These are phyloP conservation scores for Yoshiicerus persimilis DNA, from an alignment of 1,140 invertebrate genomes.

Conservation along the genomic window DNA sequence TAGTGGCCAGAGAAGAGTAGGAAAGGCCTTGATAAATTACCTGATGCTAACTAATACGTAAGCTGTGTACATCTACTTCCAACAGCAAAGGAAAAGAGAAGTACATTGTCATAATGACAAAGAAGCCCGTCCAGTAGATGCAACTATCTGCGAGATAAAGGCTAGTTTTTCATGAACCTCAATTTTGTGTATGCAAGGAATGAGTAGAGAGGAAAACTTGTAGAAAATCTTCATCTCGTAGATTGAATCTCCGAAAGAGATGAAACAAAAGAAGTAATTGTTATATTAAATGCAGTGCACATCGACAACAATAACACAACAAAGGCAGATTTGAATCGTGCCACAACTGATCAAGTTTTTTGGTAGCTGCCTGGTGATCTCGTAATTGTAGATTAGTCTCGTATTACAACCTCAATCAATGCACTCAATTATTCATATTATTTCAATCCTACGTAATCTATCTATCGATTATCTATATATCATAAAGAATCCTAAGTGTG, in stretches of 20 bases:
- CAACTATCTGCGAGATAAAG: neutral
- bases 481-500: no score
- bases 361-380: slow-evolving; percentile 15
- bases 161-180: neutral
- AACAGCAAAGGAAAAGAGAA: neutral
- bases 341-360: neutral
- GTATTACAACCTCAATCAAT: neutral
- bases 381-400: slow-evolving; percentile 4
- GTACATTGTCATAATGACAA: neutral
- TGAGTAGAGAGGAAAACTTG: neutral
- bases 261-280: neutral
- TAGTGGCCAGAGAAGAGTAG: neutral
- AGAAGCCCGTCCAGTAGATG: neutral
- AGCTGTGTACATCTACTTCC: neutral
- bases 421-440: neutral
- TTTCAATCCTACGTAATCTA: neutral
- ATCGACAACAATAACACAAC: neutral
- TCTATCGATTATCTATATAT: no score
- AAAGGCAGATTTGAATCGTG: slow-evolving; percentile 16
- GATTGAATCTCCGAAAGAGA: neutral
- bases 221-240: neutral
- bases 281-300: neutral
- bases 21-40: neutral
- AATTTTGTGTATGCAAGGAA: neutral
- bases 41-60: neutral